Evolutionary conservation across 2,113 vertebrate genomes (phyloP).

Genomic region (Ailuropoda melanoleuca): DNA sequence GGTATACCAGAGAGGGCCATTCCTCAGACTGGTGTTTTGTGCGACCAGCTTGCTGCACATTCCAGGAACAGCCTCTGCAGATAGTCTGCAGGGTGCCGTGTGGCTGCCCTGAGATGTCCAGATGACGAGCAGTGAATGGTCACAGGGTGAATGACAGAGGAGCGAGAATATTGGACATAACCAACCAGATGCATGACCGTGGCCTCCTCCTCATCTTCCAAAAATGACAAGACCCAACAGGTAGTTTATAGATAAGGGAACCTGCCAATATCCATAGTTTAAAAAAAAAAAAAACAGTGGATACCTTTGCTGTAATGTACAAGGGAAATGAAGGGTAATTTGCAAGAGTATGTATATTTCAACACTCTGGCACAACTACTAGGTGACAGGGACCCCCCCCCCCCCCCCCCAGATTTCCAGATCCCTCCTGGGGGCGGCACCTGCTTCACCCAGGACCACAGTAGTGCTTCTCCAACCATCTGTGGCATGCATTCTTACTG

Average conservation of each 20-base stretch:
- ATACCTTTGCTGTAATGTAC: neutral
- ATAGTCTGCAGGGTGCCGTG: rapidly evolving
- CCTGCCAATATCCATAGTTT: neutral
- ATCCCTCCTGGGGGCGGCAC: neutral
- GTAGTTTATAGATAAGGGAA: neutral
- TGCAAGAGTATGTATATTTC: neutral
- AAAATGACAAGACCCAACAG: neutral
- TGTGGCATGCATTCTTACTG: neutral
- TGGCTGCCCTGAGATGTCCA: neutral
- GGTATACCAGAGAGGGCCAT: neutral
- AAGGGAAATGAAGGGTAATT: neutral
- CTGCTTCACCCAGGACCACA: neutral
- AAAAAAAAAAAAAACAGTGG: neutral
- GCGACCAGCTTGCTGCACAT: too few species aligned
- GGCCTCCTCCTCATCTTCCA: neutral
- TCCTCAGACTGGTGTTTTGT: neutral
- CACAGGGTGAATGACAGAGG: neutral
- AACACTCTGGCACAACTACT: rapidly evolving
- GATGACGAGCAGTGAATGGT: neutral
- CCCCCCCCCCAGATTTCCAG: neutral
- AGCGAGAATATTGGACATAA: too few species aligned
- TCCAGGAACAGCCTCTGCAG: neutral
- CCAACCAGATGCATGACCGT: neutral
- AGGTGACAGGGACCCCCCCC: neutral
- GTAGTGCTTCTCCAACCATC: neutral